phyloP scores from a whole-genome alignment of 2,113 vertebrate genomes.

The Crotalus horridus region DNA sequence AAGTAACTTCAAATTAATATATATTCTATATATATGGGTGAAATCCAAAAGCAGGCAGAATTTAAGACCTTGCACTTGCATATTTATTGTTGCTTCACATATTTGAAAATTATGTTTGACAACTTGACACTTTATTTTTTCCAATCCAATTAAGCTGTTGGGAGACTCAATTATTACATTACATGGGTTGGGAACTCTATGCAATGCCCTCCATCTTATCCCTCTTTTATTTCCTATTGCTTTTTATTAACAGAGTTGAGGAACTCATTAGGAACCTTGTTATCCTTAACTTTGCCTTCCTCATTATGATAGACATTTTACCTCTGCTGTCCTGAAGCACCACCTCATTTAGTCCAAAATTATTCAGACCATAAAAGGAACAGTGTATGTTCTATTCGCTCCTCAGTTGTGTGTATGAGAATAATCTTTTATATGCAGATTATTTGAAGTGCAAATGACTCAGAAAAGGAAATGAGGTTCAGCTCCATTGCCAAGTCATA shows the following conservation, averaged over 20 bases:
- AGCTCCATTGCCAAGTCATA: not conserved
- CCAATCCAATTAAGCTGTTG: conserved; percentile 5
- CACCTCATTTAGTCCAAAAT: conserved; percentile 22
- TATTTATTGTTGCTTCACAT: not conserved
- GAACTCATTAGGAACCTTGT: conserved; percentile 10
- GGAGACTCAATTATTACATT: conserved; percentile 4
- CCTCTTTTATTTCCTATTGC: not conserved
- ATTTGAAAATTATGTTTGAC: conserved; percentile 17
- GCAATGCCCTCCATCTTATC: conserved; percentile 3
- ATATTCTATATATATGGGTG: conserved; percentile 9
- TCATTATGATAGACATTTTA: conserved; percentile 26
- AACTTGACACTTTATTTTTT: conserved; percentile 26
- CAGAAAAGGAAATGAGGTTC: not conserved
- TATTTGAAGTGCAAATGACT: conserved; percentile 2
- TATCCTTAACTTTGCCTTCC: conserved; percentile 1
- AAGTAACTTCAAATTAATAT: not conserved
- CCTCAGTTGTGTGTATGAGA: not conserved
- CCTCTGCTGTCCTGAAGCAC: not conserved
- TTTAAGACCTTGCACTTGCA: not conserved
- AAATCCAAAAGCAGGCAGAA: not conserved
- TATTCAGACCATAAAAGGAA: conserved; percentile 13
- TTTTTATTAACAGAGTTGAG: conserved; percentile 18
- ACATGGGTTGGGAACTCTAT: not conserved
- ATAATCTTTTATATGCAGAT: not conserved
- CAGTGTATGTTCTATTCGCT: not conserved